Evolutionary conservation across 2,888 invertebrate species (phyloP).

Genomic region (Nematopogon swammerdamellus): DNA sequence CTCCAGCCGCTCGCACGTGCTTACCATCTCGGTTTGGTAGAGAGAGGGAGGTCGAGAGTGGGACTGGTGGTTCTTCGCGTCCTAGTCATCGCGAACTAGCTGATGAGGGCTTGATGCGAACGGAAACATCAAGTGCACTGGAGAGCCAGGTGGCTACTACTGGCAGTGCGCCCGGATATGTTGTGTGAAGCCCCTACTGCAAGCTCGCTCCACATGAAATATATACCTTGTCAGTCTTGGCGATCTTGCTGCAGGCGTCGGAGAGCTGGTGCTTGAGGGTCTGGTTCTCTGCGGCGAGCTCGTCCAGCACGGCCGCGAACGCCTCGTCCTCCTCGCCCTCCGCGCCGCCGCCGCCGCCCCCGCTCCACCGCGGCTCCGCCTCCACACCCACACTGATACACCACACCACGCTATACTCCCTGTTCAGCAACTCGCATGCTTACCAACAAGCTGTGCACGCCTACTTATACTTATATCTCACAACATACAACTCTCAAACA

Average conservation of each 20-base stretch:
- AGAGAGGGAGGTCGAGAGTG: too few relatives aligned
- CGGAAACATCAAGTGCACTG: too few relatives aligned
- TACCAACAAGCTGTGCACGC: too few relatives aligned
- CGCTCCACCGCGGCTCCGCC: slow-evolving; percentile 38
- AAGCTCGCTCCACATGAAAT: background rate
- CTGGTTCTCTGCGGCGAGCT: slow-evolving; percentile 81
- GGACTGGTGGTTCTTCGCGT: too few relatives aligned
- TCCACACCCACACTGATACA: slow-evolving; percentile 42
- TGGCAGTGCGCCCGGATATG: too few relatives aligned
- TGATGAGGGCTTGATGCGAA: too few relatives aligned
- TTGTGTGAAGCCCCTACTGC: too few relatives aligned
- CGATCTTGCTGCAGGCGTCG: slow-evolving; percentile 76
- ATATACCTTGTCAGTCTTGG: slow-evolving; percentile 79
- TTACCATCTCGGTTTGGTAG: slow-evolving; percentile 76
- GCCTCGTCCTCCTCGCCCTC: slow-evolving; percentile 71
- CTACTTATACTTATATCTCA: too few relatives aligned
- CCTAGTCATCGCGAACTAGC: too few relatives aligned
- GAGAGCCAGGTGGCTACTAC: too few relatives aligned
- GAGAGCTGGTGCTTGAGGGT: slow-evolving; percentile 80
- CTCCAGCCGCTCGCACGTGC: slow-evolving; percentile 84
- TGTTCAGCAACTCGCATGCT: too few relatives aligned
- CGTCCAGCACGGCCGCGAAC: slow-evolving; percentile 76
- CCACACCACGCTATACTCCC: background rate
- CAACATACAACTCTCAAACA: too few relatives aligned
- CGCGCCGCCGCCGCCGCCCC: slow-evolving; percentile 58